These are phyloP conservation scores for Idaea aversata DNA, from an alignment of 2,888 invertebrate genomes.

Conservation along the genomic window DNA sequence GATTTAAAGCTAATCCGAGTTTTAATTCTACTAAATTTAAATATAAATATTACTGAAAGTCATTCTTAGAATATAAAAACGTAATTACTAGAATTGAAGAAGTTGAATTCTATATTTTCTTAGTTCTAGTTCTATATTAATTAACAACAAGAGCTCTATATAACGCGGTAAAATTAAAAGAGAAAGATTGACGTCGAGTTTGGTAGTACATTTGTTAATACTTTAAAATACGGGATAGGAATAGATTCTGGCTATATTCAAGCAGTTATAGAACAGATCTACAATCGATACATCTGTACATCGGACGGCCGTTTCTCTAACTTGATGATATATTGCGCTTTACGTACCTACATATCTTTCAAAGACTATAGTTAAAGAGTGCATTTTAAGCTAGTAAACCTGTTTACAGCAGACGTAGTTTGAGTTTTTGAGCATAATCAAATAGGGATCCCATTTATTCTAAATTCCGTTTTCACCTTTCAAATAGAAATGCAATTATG, in stretches of 20 bases:
- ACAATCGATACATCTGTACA: slow-evolving; percentile 30
- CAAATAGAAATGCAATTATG: too few relatives aligned
- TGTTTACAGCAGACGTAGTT: too few relatives aligned
- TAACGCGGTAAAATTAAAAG: slow-evolving; percentile 20
- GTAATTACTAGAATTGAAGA: not conserved
- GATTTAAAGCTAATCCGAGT: too few relatives aligned
- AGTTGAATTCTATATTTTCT: not conserved
- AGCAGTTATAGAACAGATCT: slow-evolving; percentile 22
- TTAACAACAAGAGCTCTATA: slow-evolving; percentile 25
- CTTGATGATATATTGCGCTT: slow-evolving; percentile 28
- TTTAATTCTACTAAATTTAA: too few relatives aligned
- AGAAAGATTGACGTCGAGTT: slow-evolving; percentile 29
- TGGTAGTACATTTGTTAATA: slow-evolving; percentile 17
- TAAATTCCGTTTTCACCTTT: too few relatives aligned
- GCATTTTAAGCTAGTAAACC: too few relatives aligned
- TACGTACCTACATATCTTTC: slow-evolving; percentile 5
- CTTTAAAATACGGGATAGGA: slow-evolving; percentile 25
- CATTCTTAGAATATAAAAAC: too few relatives aligned
- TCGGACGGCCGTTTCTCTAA: slow-evolving; percentile 30
- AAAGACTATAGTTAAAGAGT: not conserved
- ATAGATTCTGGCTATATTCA: slow-evolving; percentile 21
- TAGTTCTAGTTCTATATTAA: too few relatives aligned
- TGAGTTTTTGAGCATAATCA: too few relatives aligned
- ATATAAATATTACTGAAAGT: too few relatives aligned
- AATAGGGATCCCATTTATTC: too few relatives aligned